phyloP scores from a whole-genome alignment of 2,888 invertebrate genomes.

The Nasonia oneida region DNA sequence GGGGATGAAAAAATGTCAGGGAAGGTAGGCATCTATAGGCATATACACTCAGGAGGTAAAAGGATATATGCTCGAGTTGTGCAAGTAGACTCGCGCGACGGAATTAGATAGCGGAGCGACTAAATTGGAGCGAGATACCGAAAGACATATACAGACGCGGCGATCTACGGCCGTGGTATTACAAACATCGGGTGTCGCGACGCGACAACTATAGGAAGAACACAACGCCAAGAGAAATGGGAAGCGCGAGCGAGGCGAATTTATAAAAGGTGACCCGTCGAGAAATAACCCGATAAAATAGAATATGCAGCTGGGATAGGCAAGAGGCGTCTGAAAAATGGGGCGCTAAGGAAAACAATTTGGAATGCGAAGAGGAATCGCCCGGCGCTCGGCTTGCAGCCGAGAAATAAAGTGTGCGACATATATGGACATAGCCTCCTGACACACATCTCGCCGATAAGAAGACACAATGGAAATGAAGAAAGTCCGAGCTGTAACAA shows the following conservation, averaged over 20 bases:
- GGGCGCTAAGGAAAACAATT: constrained; percentile 35
- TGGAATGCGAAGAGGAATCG: constrained; percentile 9
- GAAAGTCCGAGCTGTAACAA: not conserved
- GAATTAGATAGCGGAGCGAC: no score
- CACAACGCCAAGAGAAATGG: not conserved
- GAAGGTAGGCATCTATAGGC: no score
- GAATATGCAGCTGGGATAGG: not conserved
- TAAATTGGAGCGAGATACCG: no score
- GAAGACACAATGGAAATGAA: not conserved
- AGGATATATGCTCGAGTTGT: no score
- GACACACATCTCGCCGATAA: not conserved
- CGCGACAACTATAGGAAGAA: not conserved
- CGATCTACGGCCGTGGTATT: no score
- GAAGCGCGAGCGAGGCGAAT: not conserved
- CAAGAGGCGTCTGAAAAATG: constrained; percentile 27
- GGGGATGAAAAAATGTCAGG: not conserved
- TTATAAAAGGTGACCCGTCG: not conserved
- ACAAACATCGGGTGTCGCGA: not conserved
- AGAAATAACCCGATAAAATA: constrained; percentile 2
- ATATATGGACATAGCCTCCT: not conserved
- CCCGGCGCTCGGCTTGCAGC: not conserved
- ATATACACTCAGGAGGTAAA: no score
- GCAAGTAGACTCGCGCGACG: no score
- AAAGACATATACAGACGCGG: no score
- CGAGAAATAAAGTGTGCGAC: not conserved